These are phyloP conservation scores for Poeciliopsis paucimaculata DNA, from an alignment of 2,797 vertebrate genomes.

Conservation along the genomic window DNA sequence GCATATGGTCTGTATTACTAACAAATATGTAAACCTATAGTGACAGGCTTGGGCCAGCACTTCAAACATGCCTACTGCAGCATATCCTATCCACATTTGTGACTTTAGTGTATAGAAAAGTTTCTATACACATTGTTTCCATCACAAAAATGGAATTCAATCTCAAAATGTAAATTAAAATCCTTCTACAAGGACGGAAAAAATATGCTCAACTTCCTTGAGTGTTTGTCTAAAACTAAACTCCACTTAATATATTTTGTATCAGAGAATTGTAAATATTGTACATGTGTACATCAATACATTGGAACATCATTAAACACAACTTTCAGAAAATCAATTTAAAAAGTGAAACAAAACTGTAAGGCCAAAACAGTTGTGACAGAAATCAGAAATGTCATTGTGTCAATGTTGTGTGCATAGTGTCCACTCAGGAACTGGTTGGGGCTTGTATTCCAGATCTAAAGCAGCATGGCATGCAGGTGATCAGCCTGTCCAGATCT, in stretches of 20 bases:
- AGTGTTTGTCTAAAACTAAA: background rate
- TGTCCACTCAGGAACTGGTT: too few relatives aligned
- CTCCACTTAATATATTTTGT: background rate
- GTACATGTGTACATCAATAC: background rate
- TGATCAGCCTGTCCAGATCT: background rate
- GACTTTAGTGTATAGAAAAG: too few relatives aligned
- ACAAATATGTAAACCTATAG: background rate
- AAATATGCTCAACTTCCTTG: background rate
- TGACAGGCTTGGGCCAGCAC: background rate
- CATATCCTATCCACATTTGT: background rate
- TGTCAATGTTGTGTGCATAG: too few relatives aligned
- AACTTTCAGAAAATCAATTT: background rate
- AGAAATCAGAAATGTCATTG: too few relatives aligned
- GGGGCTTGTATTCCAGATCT: too few relatives aligned
- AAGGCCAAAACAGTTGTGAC: background rate
- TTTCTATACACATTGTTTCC: background rate
- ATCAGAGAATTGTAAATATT: background rate
- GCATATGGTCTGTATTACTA: background rate
- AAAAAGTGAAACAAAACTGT: background rate
- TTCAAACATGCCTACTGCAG: background rate
- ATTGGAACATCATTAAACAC: background rate
- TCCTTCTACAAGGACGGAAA: background rate
- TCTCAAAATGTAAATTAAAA: too few relatives aligned
- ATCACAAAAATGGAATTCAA: background rate
- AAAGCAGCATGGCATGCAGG: too few relatives aligned